Conservation (phyloP, 2,797 vertebrate genomes). For the Thalassophryne amazonica region DNA sequence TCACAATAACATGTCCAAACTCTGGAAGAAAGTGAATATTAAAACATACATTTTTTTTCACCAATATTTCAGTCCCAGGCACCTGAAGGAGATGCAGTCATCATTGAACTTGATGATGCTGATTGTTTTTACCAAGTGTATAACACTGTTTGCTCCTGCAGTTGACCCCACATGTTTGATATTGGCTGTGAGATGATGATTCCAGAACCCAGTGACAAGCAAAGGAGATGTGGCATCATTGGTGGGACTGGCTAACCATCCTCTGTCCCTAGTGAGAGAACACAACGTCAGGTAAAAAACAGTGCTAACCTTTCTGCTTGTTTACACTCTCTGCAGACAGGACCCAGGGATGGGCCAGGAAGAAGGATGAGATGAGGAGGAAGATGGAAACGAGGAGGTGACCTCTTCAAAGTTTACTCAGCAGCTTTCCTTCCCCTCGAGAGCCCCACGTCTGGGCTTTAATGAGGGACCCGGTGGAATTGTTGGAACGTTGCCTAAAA, state of each 20-base stretch:
- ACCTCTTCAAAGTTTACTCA: constrained; percentile 80
- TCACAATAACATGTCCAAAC: too few species aligned
- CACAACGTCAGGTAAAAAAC: constrained; percentile 58
- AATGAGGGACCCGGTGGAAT: constrained; percentile 80
- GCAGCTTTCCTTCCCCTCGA: constrained; percentile 44
- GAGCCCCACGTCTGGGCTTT: constrained; percentile 62
- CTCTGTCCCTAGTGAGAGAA: constrained; percentile 67
- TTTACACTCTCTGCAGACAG: constrained; percentile 74
- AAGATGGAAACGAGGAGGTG: constrained; percentile 57
- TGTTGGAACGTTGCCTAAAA: constrained; percentile 69
- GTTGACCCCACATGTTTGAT: too few species aligned
- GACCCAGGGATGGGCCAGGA: constrained; percentile 51
- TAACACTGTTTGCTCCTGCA: too few species aligned
- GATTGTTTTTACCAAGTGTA: too few species aligned
- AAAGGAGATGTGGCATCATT: constrained; percentile 16
- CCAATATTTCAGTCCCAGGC: too few species aligned
- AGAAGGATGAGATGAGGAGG: constrained; percentile 46
- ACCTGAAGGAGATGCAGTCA: too few species aligned
- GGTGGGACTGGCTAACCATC: constrained; percentile 39
- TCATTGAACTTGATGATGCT: too few species aligned
- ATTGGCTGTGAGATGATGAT: too few species aligned
- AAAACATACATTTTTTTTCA: too few species aligned
- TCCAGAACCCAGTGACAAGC: background rate
- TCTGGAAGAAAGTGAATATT: too few species aligned
- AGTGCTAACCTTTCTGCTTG: constrained; percentile 78